Percentiles rank a stretch among this genome's conserved stretches.
These are phyloP conservation scores for Arrhopalites spinosus DNA, from an alignment of 2,888 invertebrate genomes.

Conservation along the genomic window DNA sequence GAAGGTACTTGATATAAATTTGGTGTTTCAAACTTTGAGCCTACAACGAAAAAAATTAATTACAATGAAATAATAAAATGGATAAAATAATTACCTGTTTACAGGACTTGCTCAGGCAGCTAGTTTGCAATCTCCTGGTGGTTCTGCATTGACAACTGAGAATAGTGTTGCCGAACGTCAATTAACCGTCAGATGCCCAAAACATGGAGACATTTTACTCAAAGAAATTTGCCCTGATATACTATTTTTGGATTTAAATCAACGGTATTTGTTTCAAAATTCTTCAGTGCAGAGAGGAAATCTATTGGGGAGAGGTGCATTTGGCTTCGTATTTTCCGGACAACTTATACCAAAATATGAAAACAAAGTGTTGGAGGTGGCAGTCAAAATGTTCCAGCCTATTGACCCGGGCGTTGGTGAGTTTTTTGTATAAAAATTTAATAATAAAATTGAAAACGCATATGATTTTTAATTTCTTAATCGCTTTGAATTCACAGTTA, in stretches of 20 bases:
- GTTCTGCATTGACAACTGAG: not conserved
- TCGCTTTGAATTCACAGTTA: too few relatives aligned
- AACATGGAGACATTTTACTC: conserved; percentile 76
- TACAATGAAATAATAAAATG: too few relatives aligned
- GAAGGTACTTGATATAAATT: too few relatives aligned
- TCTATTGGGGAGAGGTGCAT: conserved; percentile 77
- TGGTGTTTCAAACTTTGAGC: too few relatives aligned
- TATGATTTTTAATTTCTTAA: too few relatives aligned
- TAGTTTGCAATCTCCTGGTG: conserved; percentile 7
- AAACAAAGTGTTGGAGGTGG: conserved; percentile 58
- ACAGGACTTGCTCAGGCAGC: conserved; percentile 16
- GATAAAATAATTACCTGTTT: too few relatives aligned
- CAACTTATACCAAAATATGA: conserved; percentile 56
- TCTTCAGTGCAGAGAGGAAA: conserved; percentile 71
- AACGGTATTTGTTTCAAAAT: conserved; percentile 77
- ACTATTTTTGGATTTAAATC: conserved; percentile 85
- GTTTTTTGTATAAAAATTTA: too few relatives aligned
- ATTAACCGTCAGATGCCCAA: conserved; percentile 71
- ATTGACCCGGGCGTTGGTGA: conserved; percentile 80
- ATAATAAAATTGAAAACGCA: too few relatives aligned
- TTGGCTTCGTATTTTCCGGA: conserved; percentile 93
- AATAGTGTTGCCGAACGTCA: not conserved
- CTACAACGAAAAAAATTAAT: too few relatives aligned
- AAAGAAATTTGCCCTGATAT: conserved; percentile 85
- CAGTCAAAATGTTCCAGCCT: conserved; percentile 78